These are phyloP conservation scores for Pseudochirops corinnae DNA, from an alignment of 2,797 vertebrate species.

Conservation along the genomic window DNA sequence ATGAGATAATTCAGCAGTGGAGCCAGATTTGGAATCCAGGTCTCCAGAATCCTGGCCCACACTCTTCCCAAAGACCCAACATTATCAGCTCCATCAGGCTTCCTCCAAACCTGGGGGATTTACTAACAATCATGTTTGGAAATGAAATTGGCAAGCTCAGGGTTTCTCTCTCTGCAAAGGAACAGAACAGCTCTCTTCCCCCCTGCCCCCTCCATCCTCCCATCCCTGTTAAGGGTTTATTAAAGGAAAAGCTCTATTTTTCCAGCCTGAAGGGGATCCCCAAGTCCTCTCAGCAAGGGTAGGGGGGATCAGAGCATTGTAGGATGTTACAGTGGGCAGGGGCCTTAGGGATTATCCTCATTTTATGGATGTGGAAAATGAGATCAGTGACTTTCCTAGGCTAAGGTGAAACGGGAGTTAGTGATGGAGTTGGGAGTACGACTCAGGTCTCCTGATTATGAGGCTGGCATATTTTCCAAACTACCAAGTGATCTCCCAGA, in stretches of 20 bases:
- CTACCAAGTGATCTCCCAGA: background rate
- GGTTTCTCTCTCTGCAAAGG: background rate
- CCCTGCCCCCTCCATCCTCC: background rate
- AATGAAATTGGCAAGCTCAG: background rate
- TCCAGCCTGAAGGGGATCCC: background rate
- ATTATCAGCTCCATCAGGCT: background rate
- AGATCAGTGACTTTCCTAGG: background rate
- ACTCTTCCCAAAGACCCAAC: background rate
- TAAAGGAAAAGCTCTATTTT: background rate
- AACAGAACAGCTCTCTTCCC: background rate
- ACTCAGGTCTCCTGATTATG: background rate
- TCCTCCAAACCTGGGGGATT: background rate
- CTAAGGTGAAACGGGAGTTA: background rate
- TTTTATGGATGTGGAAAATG: background rate
- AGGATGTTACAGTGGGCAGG: background rate
- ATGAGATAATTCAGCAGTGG: background rate
- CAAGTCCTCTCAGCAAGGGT: background rate
- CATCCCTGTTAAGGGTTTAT: background rate
- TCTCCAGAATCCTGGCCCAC: slow-evolving; percentile 11
- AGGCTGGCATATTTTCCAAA: background rate
- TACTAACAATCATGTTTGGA: background rate
- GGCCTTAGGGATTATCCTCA: background rate
- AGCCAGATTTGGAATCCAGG: background rate
- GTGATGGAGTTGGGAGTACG: background rate
- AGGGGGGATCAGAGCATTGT: background rate